Conservation (phyloP, 2,888 invertebrate genomes). For the Gastrophysa polygoni region DNA sequence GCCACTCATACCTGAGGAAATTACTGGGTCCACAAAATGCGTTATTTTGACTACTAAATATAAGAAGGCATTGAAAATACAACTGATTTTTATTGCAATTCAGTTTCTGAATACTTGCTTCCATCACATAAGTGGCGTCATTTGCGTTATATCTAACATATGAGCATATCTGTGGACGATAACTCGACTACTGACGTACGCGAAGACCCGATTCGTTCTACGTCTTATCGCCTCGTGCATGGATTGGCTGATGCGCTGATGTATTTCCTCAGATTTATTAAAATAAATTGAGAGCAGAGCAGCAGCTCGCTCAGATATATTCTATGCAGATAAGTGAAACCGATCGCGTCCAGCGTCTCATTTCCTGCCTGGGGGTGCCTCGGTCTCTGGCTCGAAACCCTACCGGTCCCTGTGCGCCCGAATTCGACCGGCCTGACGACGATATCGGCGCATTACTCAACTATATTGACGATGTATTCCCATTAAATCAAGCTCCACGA, state of each 20-base stretch:
- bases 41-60: too few relatives aligned
- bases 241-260: conserved; percentile 56
- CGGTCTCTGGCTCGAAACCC: conserved; percentile 18
- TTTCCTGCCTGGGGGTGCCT: conserved; percentile 44
- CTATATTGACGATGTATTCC: conserved; percentile 33
- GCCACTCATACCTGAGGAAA: too few relatives aligned
- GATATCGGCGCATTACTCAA: conserved; percentile 36
- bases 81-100: too few relatives aligned
- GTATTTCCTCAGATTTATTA: conserved; percentile 59
- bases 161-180: too few relatives aligned
- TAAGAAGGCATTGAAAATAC: too few relatives aligned
- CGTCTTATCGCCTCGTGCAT: conserved; percentile 47
- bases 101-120: too few relatives aligned
- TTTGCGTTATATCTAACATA: too few relatives aligned
- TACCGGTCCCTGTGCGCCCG: conserved; percentile 18
- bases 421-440: conserved; percentile 27
- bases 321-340: conserved; percentile 51
- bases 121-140: too few relatives aligned
- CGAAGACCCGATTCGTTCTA: conserved; percentile 12
- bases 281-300: conserved; percentile 59
- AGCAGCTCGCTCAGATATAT: conserved; percentile 49
- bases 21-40: too few relatives aligned
- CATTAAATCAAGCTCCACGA: conserved; percentile 33
- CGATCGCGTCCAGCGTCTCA: conserved; percentile 52
- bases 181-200: conserved; percentile 4